Base-by-base conservation (phyloP, 2,888 invertebrate species). In the Aromia moschata region DNA sequence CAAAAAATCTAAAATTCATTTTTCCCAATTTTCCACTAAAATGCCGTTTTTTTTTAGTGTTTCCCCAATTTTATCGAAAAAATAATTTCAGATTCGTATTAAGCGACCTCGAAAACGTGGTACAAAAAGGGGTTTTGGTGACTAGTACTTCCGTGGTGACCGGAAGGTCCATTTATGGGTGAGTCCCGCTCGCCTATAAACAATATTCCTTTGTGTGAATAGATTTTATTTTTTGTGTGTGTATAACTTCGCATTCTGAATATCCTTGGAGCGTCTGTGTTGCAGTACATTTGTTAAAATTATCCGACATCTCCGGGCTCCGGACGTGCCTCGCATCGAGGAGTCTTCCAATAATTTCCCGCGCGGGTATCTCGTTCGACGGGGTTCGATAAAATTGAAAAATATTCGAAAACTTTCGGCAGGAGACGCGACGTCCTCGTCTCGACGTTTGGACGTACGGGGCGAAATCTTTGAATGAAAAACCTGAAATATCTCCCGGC, bases 401-500 rank as follows among this genome's bases (percentile, higher is more conserved):
- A 70, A 67, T 70, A 70, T 70, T 65, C 43, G 64, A 57, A 68
- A 71, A 71, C 65, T 71, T 70, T 59, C 52, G n/a, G 31, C 44
- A 57, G 56, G 64, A 64, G 67, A 65, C 65, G 63, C 66, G 65
- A 67, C 69, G 67, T 62, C 64, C 65, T 56, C 61, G 60, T 63
- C 65, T 60, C 55, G 61, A 61, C 64, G 38, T 49, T 57, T 49
- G 56, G 49, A 56, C 56, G 60, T 64, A 65, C 65, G 60, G 64
- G 68, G 60, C 63, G 11, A 64, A 69, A 67, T 67, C 56, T 69
- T 70, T 64, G 60, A 63, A 59, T 60, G 60, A 57, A 49, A 44
- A 73, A 70, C 58, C 67, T 69, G 64, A 70, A 71, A 69, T 67
- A 69, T 71, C 69, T 59, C 52, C 54, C 60, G n/a, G 64, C 73